phyloP scores from a whole-genome alignment of 2,888 invertebrate genomes.

The Lingula anatina region DNA sequence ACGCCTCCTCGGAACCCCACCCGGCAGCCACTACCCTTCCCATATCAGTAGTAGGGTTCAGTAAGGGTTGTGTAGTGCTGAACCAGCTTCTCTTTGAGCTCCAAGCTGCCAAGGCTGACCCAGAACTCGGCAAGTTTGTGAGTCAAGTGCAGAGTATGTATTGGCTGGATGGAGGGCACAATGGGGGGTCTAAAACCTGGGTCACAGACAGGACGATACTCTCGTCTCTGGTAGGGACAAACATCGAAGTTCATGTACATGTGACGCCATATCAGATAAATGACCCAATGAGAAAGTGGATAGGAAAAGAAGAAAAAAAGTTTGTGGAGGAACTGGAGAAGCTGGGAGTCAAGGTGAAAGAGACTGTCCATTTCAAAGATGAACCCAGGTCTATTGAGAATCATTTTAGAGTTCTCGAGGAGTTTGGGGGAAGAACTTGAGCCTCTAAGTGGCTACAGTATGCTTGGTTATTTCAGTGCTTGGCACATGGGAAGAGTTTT shows the following conservation, averaged over 20 bases:
- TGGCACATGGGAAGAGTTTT: no score
- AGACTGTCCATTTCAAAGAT: conserved; percentile 63
- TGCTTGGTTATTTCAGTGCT: no score
- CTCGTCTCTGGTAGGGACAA: conserved; percentile 61
- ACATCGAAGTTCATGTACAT: conserved; percentile 70
- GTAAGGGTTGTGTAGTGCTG: conserved; percentile 88
- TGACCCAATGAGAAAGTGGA: conserved; percentile 77
- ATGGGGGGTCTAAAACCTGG: conserved; percentile 84
- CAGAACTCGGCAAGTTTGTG: conserved; percentile 50
- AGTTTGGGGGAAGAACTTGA: conserved; percentile 21
- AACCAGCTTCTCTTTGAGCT: conserved; percentile 87
- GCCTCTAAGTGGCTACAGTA: no score
- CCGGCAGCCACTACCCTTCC: conserved; percentile 5
- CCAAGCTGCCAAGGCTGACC: conserved; percentile 50
- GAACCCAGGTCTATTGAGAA: conserved; percentile 61
- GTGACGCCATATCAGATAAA: conserved; percentile 87
- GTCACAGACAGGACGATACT: conserved; percentile 71
- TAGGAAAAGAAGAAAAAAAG: conserved; percentile 73
- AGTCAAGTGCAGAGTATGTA: conserved; percentile 68
- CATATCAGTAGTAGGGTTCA: conserved; percentile 70
- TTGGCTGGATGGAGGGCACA: conserved; percentile 89
- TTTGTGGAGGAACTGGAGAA: conserved; percentile 67
- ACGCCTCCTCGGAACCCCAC: no score
- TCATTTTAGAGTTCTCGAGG: conserved; percentile 70
- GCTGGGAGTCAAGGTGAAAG: conserved; percentile 64